Evolutionary conservation across 2,113 vertebrate genomes (phyloP), one percentile per base, ranked within the genome.

Genomic region (Jaculus jaculus): DNA sequence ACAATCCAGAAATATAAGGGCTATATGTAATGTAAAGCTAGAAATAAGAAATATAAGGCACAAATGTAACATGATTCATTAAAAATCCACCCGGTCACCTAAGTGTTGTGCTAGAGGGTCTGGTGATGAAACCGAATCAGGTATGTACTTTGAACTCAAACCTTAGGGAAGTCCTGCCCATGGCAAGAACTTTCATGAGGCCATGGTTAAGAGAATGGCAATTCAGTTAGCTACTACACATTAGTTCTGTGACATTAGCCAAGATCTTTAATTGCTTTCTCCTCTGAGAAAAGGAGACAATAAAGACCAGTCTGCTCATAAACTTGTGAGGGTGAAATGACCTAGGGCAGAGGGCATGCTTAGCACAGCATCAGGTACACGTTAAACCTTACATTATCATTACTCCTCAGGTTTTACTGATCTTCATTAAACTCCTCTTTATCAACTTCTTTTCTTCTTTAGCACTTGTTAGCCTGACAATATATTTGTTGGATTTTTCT

Each of bases 401-500:
- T 79, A 54, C 30, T 69, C 58, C 54, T 24, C 39, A 65, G 51
- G 66, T 80, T 71, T 82, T 47, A 75, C 8, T 61, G 71, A 91
- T 61, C 77, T 88, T 68, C 51, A 74, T 86, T 71, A 82, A 60
- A 18, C 26, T 75, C 37, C 78, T 60, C 23, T 73, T 61, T 68
- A 61, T 17, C 30, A 42, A 30, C 32, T 75, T 34, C 26, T 61
- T 81, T 60, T 63, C n/a, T 74, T 47, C 34, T 68, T 72, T 21
- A 85, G 74, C n/a, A 51, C 10, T 81, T 85, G 24, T 80, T 51
- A 81, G 28, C 58, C 47, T 42, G n/a, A 24, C 24, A 65, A 26
- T 79, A 26, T 87, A 73, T 24, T 77, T 66, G 63, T 66, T n/a
- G 91, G 47, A 81, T 92, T 87, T 79, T 92, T 92, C 58, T 74